Conservation (phyloP, 1,140 invertebrate species). For the Drosophila tropicalis region DNA sequence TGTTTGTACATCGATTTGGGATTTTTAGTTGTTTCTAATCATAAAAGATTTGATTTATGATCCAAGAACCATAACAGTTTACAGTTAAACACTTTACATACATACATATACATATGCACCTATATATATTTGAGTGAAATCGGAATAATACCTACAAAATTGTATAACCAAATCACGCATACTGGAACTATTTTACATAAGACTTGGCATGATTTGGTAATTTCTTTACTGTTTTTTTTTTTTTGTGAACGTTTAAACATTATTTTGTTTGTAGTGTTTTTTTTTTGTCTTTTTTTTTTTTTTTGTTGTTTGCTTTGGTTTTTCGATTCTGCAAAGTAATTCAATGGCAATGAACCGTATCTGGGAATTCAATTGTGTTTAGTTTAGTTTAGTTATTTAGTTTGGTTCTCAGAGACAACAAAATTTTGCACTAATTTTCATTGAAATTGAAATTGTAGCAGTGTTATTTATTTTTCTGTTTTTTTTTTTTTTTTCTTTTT, state of each 20-base stretch:
- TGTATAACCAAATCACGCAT: constrained; percentile 52
- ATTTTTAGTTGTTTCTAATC: constrained; percentile 9
- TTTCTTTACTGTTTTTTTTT: constrained; percentile 18
- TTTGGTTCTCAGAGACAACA: constrained; percentile 53
- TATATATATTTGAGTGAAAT: constrained; percentile 10
- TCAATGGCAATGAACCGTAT: constrained; percentile 73
- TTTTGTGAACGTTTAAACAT: constrained; percentile 13
- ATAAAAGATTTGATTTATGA: constrained; percentile 69
- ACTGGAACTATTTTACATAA: constrained; percentile 50
- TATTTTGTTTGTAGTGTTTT: constrained; percentile 17
- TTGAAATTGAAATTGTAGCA: constrained; percentile 50
- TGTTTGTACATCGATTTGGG: constrained; percentile 8
- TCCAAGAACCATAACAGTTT: constrained; percentile 24
- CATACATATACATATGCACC: constrained; percentile 12
- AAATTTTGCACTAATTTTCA: constrained; percentile 59
- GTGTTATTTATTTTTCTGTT: neutral
- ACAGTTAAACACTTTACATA: neutral
- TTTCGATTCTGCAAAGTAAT: constrained; percentile 66
- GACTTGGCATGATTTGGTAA: constrained; percentile 50
- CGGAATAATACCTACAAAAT: constrained; percentile 13
- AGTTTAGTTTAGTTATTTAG: constrained; percentile 49
- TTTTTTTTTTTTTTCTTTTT: constrained; percentile 25
- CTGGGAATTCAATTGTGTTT: constrained; percentile 45
- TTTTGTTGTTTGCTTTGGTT: constrained; percentile 18
- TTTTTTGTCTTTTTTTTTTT: constrained; percentile 2